Evolutionary conservation across 1,140 invertebrate genomes (phyloP).

Genomic region (Lordiphosa collinella): DNA sequence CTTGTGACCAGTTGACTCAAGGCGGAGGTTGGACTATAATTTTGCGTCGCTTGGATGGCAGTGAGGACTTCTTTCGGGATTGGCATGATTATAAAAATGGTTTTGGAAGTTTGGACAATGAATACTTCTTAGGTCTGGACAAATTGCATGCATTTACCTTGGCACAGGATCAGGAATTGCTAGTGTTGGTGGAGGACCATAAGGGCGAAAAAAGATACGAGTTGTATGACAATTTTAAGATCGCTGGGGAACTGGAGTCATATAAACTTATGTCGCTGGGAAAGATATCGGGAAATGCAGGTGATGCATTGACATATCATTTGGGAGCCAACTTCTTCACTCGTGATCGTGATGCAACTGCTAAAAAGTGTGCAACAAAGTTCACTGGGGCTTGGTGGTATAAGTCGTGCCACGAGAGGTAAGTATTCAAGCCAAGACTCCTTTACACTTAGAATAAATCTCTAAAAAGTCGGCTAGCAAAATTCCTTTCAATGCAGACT

Average conservation of each 20-base stretch:
- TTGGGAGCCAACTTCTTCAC: constrained; percentile 34
- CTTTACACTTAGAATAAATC: too few relatives aligned
- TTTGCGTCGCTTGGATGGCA: constrained; percentile 83
- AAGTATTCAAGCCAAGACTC: too few relatives aligned
- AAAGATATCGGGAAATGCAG: constrained; percentile 15
- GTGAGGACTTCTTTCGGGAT: constrained; percentile 82
- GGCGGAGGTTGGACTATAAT: constrained; percentile 66
- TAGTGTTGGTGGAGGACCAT: constrained; percentile 81
- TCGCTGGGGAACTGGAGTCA: constrained; percentile 12
- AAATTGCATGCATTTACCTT: constrained; percentile 82
- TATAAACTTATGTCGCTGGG: constrained; percentile 21
- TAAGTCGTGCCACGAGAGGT: constrained; percentile 38
- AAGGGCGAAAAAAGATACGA: constrained; percentile 14
- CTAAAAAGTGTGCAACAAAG: constrained; percentile 10
- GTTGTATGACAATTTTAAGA: constrained; percentile 26
- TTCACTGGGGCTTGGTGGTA: constrained; percentile 42
- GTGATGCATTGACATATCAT: constrained; percentile 29
- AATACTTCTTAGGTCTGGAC: constrained; percentile 84
- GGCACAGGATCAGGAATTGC: constrained; percentile 82
- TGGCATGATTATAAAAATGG: constrained; percentile 84
- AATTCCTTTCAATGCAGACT: too few relatives aligned
- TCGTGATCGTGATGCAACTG: constrained; percentile 21
- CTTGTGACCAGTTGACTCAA: constrained; percentile 27
- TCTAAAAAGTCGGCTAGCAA: too few relatives aligned
- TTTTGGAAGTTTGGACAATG: constrained; percentile 82